Evolutionary conservation across 2,113 vertebrate species (phyloP).

Genomic region (Rousettus leschenaultii): DNA sequence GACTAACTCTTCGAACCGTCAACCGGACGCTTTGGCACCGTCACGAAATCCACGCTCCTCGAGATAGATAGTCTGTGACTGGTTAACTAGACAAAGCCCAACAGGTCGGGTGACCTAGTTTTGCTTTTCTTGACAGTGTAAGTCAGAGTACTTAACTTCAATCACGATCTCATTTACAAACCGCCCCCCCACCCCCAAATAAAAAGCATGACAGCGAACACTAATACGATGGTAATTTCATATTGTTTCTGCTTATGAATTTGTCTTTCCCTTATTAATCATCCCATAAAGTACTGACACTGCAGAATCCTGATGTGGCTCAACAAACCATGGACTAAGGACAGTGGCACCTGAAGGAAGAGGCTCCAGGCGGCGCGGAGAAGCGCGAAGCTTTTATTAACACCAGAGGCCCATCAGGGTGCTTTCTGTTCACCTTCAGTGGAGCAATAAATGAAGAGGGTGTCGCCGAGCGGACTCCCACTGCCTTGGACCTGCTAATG

Average conservation of each 20-base stretch:
- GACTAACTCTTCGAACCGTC: constrained; percentile 38
- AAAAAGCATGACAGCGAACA: constrained; percentile 87
- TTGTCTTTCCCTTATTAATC: constrained; percentile 99
- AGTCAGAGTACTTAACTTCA: constrained; percentile 89
- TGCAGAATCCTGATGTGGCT: constrained; percentile 96
- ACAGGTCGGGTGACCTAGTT: constrained; percentile 84
- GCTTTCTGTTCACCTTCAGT: constrained; percentile 99
- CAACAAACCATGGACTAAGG: constrained; percentile 99
- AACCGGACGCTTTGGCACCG: background rate
- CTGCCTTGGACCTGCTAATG: constrained; percentile 89
- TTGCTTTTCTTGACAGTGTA: constrained; percentile 81
- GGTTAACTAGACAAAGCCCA: constrained; percentile 85
- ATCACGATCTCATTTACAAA: constrained; percentile 87
- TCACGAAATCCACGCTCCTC: constrained; percentile 56
- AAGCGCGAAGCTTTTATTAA: constrained; percentile 96
- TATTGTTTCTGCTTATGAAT: constrained; percentile 97
- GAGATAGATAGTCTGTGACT: constrained; percentile 69
- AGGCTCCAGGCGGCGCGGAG: constrained; percentile 84
- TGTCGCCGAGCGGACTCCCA: constrained; percentile 91
- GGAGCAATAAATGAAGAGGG: constrained; percentile 99
- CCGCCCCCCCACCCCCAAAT: constrained; percentile 78
- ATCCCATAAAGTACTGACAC: constrained; percentile 98
- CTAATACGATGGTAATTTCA: constrained; percentile 90
- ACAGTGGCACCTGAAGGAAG: constrained; percentile 96
- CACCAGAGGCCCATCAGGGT: constrained; percentile 98